These are phyloP conservation scores for Malurus splendens DNA, from an alignment of 2,797 vertebrate genomes.

Conservation along the genomic window DNA sequence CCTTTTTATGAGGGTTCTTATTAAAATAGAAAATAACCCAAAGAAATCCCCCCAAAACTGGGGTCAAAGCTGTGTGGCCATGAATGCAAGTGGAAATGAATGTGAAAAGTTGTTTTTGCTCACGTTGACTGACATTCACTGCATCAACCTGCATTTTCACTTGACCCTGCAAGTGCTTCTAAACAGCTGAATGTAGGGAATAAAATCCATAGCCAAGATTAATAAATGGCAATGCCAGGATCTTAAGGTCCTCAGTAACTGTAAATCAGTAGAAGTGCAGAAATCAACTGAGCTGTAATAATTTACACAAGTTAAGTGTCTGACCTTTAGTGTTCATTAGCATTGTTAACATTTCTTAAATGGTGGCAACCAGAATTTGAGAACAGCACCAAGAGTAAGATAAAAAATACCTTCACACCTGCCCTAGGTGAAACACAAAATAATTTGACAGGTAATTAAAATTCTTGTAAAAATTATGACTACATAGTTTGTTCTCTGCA, in stretches of 20 bases:
- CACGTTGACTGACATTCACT: background rate
- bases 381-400: background rate
- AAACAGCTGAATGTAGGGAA: background rate
- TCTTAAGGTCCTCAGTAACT: background rate
- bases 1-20: background rate
- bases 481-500: conserved; percentile 29
- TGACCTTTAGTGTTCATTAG: conserved; percentile 34
- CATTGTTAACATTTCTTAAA: conserved; percentile 34
- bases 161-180: background rate
- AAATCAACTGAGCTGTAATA: conserved; percentile 14
- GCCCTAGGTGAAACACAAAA: conserved; percentile 17
- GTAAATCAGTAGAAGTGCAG: conserved; percentile 21
- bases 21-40: background rate
- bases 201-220: background rate
- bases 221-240: background rate
- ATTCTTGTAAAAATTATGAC: conserved; percentile 59
- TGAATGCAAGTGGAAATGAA: background rate
- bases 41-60: fast-evolving
- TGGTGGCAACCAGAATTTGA: conserved; percentile 9
- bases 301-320: background rate
- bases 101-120: background rate
- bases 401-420: background rate
- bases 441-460: conserved; percentile 71
- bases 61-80: background rate
- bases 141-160: background rate